Evolutionary conservation across 1,140 invertebrate genomes (phyloP).

Genomic region (Zelostemma sp.): DNA sequence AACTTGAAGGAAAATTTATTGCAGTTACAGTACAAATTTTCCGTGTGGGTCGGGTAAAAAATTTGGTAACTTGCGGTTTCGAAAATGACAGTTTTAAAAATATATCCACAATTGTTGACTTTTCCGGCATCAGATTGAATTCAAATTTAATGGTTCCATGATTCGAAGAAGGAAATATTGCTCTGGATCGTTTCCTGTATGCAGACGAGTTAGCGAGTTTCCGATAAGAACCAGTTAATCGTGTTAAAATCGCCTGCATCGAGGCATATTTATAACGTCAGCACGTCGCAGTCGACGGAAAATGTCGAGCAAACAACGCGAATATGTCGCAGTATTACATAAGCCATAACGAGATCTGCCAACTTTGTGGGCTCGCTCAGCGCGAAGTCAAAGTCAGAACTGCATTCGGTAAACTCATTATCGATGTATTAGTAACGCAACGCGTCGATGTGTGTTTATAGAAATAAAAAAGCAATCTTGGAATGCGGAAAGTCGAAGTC

Average conservation of each 20-base stretch:
- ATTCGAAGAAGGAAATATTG: conserved; percentile 1
- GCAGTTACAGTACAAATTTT: no score
- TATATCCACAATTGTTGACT: no score
- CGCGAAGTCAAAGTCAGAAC: conserved; percentile 19
- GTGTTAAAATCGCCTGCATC: conserved; percentile 29
- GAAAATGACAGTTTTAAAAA: no score
- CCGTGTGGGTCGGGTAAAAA: no score
- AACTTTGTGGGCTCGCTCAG: conserved; percentile 23
- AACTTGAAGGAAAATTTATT: no score
- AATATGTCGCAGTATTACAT: conserved; percentile 50
- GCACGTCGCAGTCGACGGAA: conserved; percentile 32
- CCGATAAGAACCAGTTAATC: conserved; percentile 23
- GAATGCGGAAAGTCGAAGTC: background rate
- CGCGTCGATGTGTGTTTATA: background rate
- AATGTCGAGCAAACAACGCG: conserved; percentile 41
- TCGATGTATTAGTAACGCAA: conserved; percentile 23
- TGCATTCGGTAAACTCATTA: conserved; percentile 21
- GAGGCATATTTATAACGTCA: conserved; percentile 21
- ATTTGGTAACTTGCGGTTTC: no score
- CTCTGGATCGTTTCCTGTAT: background rate
- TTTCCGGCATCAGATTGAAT: no score
- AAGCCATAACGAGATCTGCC: conserved; percentile 45
- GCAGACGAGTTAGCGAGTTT: no score
- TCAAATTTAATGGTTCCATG: no score
- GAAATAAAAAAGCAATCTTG: background rate